phyloP scores from a whole-genome alignment of 2,888 invertebrate genomes.

The Drosophila peninsularis region DNA sequence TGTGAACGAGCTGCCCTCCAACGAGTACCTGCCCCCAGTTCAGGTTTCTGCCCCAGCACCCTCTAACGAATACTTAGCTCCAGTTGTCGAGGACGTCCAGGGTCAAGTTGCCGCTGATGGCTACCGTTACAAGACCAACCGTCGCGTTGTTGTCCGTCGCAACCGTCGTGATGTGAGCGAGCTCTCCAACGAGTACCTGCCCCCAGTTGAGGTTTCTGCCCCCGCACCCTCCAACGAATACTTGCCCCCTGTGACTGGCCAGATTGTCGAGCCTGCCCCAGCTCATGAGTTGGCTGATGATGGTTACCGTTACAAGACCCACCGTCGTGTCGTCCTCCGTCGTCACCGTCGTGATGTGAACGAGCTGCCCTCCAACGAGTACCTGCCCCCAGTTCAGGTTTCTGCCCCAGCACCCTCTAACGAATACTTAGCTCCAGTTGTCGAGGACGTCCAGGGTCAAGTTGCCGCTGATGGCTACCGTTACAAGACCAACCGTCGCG shows the following conservation, averaged over 20 bases:
- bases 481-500: not conserved
- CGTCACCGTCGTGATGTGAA: not conserved
- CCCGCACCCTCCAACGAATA: constrained; percentile 54
- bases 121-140: constrained; percentile 81
- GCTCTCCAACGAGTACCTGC: constrained; percentile 64
- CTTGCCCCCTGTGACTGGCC: constrained; percentile 44
- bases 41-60: constrained; percentile 56
- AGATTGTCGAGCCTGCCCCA: constrained; percentile 58
- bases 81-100: not conserved
- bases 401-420: constrained; percentile 31
- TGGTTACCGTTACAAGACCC: constrained; percentile 1
- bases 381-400: constrained; percentile 72
- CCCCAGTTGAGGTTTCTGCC: constrained; percentile 59
- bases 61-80: constrained; percentile 74
- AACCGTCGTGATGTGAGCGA: constrained; percentile 79
- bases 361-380: constrained; percentile 64
- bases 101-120: constrained; percentile 50
- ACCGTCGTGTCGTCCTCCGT: not conserved
- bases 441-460: no score
- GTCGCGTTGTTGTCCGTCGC: constrained; percentile 71
- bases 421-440: constrained; percentile 56
- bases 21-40: constrained; percentile 81
- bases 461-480: constrained; percentile 51
- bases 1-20: constrained; percentile 79
- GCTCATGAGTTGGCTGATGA: constrained; percentile 74